Evolutionary conservation across 2,113 vertebrate genomes (phyloP).

Genomic region (Panthera leo): DNA sequence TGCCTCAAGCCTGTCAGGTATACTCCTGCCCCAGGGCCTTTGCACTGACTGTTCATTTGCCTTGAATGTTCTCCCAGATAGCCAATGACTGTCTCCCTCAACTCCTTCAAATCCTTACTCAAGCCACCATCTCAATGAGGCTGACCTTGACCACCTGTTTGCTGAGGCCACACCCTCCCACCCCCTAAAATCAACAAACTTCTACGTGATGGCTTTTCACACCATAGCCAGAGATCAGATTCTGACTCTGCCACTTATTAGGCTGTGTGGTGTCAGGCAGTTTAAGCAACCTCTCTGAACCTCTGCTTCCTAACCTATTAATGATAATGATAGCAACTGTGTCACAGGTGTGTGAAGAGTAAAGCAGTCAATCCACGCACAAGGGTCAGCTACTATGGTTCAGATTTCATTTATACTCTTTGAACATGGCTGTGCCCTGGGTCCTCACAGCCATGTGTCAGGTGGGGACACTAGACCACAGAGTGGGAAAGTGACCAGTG

Average conservation of each 20-base stretch:
- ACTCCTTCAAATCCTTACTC: neutral
- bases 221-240: neutral
- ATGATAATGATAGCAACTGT: neutral
- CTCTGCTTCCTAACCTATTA: neutral
- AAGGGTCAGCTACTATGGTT: neutral
- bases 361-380: fast-evolving
- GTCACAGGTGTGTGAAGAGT: neutral
- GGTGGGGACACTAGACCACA: neutral
- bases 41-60: neutral
- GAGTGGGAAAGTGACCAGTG: neutral
- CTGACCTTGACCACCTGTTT: too few relatives aligned
- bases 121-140: neutral
- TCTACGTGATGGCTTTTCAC: neutral
- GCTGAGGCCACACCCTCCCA: neutral
- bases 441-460: neutral
- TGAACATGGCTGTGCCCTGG: neutral
- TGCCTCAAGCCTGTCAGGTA: neutral
- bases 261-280: neutral
- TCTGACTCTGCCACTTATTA: neutral
- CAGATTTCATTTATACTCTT: neutral
- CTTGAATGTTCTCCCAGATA: neutral
- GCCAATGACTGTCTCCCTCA: neutral
- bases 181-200: neutral
- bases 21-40: neutral
- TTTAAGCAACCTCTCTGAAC: neutral